Conservation (phyloP, 2,113 vertebrate species). For the Sclerurus mexicanus region DNA sequence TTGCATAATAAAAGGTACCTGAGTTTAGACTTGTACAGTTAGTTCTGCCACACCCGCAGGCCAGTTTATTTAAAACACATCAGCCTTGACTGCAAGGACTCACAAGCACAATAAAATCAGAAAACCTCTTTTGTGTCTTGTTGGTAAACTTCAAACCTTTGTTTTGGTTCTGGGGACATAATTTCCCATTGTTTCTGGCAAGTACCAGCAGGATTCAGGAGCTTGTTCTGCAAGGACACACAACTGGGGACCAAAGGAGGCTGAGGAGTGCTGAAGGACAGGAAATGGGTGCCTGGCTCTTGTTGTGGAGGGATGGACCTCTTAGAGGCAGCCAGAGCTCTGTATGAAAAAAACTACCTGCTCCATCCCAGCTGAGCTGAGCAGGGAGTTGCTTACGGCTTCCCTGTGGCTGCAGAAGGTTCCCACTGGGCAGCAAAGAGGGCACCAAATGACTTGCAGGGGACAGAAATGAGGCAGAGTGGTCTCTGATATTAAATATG, state of each 20-base stretch:
- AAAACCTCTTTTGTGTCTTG: neutral
- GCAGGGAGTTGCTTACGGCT: neutral
- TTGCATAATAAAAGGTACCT: neutral
- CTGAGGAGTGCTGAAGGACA: neutral
- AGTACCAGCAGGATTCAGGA: neutral
- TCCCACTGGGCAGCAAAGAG: neutral
- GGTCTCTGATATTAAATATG: accelerated
- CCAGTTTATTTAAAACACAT: neutral
- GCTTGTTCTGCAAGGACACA: neutral
- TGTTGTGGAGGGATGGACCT: neutral
- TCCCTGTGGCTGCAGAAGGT: neutral
- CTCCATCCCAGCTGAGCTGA: neutral
- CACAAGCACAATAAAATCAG: neutral
- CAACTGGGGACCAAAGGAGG: neutral
- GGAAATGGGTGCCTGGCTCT: neutral
- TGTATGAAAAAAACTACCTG: accelerated
- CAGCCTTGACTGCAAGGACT: neutral
- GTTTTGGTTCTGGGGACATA: neutral
- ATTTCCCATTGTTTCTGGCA: neutral
- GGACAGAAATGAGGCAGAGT: neutral
- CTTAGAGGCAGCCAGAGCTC: neutral
- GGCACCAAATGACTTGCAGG: neutral
- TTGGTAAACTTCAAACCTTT: neutral
- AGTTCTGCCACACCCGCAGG: neutral
- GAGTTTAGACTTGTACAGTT: neutral